These are phyloP conservation scores for Acrocyrtus sp. DNA, from an alignment of 2,888 invertebrate species.

Conservation along the genomic window DNA sequence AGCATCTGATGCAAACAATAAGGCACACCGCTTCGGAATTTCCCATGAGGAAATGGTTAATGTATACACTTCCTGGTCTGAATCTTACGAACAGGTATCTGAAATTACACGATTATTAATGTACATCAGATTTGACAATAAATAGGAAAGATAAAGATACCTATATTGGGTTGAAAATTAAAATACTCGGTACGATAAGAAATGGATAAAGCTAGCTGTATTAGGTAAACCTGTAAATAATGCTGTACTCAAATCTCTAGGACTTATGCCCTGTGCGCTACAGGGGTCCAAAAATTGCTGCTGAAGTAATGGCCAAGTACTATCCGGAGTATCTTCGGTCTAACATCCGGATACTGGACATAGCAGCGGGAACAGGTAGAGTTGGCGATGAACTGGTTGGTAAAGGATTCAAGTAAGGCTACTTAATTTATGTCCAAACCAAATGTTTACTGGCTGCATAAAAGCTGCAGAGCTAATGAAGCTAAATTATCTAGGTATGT, in stretches of 20 bases:
- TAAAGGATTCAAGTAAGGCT: conserved; percentile 54
- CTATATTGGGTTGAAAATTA: neutral
- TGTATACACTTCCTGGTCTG: conserved; percentile 65
- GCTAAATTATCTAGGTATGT: neutral
- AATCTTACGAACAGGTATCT: conserved; percentile 63
- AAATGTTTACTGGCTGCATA: neutral
- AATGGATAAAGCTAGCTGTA: neutral
- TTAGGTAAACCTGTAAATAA: neutral
- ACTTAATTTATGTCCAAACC: neutral
- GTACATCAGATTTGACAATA: too few species aligned
- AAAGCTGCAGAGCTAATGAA: too few species aligned
- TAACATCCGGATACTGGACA: conserved; percentile 65
- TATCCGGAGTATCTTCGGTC: conserved; percentile 56
- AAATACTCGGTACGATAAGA: neutral
- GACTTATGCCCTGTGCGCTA: conserved; percentile 60
- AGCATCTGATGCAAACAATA: too few species aligned
- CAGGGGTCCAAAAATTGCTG: conserved; percentile 65
- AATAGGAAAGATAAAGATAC: neutral
- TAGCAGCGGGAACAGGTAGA: conserved; percentile 66
- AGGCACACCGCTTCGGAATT: conserved; percentile 61
- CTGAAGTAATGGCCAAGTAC: conserved; percentile 62
- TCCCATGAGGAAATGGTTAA: conserved; percentile 64
- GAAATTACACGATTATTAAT: neutral
- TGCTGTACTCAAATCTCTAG: too few species aligned
- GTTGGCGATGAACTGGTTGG: conserved; percentile 63